Evolutionary conservation across 2,888 invertebrate species (phyloP).

Genomic region (Metalampra italica): DNA sequence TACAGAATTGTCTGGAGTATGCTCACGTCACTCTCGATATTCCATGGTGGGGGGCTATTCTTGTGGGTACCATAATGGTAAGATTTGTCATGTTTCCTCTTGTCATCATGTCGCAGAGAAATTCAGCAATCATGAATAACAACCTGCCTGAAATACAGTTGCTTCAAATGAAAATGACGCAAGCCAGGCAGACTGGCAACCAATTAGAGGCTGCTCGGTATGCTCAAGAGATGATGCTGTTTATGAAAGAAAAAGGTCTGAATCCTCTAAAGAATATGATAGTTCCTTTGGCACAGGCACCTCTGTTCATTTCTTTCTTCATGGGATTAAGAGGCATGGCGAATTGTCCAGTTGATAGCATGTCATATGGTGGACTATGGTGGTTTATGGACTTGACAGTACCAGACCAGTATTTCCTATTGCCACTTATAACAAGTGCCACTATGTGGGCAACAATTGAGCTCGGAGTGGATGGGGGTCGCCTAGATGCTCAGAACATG

Average conservation of each 20-base stretch:
- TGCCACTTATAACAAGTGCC: conserved; percentile 91
- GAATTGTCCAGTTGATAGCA: conserved; percentile 92
- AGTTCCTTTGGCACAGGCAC: conserved; percentile 89
- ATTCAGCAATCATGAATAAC: conserved; percentile 89
- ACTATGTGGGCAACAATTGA: conserved; percentile 91
- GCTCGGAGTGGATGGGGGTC: conserved; percentile 86
- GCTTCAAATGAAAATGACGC: conserved; percentile 90
- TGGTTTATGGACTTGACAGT: conserved; percentile 97
- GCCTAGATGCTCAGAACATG: conserved; percentile 82
- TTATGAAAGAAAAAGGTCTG: conserved; percentile 89
- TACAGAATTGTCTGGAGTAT: conserved; percentile 89
- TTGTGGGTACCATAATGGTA: conserved; percentile 87
- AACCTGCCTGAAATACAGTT: conserved; percentile 91
- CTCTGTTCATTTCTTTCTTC: conserved; percentile 95
- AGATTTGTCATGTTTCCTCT: conserved; percentile 90
- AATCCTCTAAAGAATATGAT: conserved; percentile 89
- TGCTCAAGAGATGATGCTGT: conserved; percentile 87
- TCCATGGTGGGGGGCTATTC: conserved; percentile 96
- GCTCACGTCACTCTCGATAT: conserved; percentile 88
- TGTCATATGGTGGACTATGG: conserved; percentile 90
- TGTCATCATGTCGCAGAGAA: conserved; percentile 89
- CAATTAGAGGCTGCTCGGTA: conserved; percentile 86
- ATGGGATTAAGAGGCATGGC: conserved; percentile 93
- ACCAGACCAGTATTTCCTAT: conserved; percentile 91
- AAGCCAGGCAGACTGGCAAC: conserved; percentile 92